Conservation (phyloP, 2,797 vertebrate genomes). For the Ispidina picta region DNA sequence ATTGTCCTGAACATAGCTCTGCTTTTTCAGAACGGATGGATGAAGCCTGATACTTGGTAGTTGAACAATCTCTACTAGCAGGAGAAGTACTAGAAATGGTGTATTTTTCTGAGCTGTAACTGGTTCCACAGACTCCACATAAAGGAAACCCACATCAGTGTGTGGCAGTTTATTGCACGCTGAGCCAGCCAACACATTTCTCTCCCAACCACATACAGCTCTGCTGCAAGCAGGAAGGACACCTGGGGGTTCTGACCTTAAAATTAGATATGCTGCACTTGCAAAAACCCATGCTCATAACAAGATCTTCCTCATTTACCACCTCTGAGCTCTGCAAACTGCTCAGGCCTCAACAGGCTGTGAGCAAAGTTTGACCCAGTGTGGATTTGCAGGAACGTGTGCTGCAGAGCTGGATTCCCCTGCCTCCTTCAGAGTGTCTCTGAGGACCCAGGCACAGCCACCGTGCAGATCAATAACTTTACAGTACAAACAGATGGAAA, state of each 20-base stretch:
- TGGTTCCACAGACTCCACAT: conserved; percentile 44
- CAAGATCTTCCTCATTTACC: neutral
- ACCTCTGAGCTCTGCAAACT: neutral
- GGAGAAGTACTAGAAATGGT: conserved; percentile 24
- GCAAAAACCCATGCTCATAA: neutral
- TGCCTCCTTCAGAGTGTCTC: neutral
- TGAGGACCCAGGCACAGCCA: neutral
- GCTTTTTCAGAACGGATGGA: neutral
- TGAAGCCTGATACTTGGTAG: neutral
- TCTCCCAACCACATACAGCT: neutral
- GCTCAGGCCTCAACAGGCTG: neutral
- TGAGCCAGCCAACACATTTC: conserved; percentile 23
- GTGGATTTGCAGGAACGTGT: neutral
- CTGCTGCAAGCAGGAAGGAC: conserved; percentile 61
- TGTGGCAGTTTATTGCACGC: conserved; percentile 37
- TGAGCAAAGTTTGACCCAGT: neutral
- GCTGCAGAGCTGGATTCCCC: neutral
- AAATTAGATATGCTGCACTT: conserved; percentile 46
- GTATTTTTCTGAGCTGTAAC: conserved; percentile 25
- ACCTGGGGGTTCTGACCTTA: conserved; percentile 63
- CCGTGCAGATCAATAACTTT: conserved; percentile 30
- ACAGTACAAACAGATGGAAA: neutral
- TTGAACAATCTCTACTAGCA: neutral
- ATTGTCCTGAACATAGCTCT: neutral
- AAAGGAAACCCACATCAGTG: conserved; percentile 64